Evolutionary conservation across 2,797 vertebrate species (phyloP), one percentile per base, ranked within the genome.

Genomic region (Neostethus bicornis): DNA sequence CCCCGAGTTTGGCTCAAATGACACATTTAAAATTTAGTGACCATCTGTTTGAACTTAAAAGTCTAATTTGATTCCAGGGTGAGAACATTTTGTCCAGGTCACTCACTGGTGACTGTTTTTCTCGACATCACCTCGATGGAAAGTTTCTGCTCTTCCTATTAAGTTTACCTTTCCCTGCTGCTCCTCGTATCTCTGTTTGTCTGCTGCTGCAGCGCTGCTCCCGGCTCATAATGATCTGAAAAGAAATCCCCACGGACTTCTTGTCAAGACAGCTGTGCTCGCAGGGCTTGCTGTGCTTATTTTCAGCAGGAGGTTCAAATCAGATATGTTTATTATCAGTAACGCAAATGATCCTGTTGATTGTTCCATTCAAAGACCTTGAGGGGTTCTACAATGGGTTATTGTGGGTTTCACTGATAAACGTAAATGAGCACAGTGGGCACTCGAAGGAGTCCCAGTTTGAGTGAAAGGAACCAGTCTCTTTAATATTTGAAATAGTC

Each of bases 231-330:
- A 81, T 28, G 45, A 63, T 64, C 39, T 75, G 47, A 66, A 77
- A 50, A 70, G 68, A 74, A 73, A 60, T 76, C 74, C 79, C 83
- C 55, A 61, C 75, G 73, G 74, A 77, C 51, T 14, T 50, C 47
- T 23, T 1, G 7, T 60, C 47, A 63, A 62, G 79, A 77, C 67
- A 76, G 73, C 71, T 48, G 24, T 31, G 38, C 51, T 55, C 49
- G 64, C 55, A 48, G 56, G 63, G 44, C 42, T 49, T 39, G 7
- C 49, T 45, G n/a, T 1, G 47, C 74, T 80, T 70, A 66, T 53
- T 62, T 75, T 69, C 79, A 55, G 68, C 54, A 12, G 75, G 76
- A 79, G 48, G 70, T 47, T n/a, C 60, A 79, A 62, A 83, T 79
- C 73, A 70, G 55, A 84, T 10, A 31, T 81, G 68, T 66, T 83